phyloP scores from a whole-genome alignment of 1,140 invertebrate species.

The Cherax quadricarinatus region DNA sequence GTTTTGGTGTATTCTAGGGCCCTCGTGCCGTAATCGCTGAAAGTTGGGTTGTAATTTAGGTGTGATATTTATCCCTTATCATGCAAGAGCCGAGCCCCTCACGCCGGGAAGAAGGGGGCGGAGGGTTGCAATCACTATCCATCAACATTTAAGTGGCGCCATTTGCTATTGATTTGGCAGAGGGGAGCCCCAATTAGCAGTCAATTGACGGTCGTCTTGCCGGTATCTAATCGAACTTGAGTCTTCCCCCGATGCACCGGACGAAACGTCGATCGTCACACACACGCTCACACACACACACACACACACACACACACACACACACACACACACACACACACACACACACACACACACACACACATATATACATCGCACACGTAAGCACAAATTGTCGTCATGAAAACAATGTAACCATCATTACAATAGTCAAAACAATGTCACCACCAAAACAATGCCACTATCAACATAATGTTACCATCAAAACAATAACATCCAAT shows the following conservation, averaged over 20 bases:
- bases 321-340: neutral
- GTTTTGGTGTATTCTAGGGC: slow-evolving; percentile 1
- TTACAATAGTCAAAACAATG: too few species aligned
- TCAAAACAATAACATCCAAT: too few species aligned
- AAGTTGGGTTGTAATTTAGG: slow-evolving; percentile 20
- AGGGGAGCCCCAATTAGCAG: slow-evolving; percentile 25
- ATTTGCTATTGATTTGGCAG: slow-evolving; percentile 31
- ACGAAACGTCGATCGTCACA: neutral
- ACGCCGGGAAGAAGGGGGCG: neutral
- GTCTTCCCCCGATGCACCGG: neutral
- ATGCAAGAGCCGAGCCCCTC: neutral
- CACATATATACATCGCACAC: neutral
- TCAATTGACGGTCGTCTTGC: slow-evolving; percentile 1
- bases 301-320: slow-evolving; percentile 3
- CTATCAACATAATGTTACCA: too few species aligned
- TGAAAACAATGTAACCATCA: too few species aligned
- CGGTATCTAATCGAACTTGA: neutral
- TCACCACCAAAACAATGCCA: too few species aligned
- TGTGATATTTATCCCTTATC: slow-evolving; percentile 40
- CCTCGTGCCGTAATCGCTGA: neutral
- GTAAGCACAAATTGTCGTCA: too few species aligned
- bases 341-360: neutral
- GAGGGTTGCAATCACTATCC: slow-evolving; percentile 26
- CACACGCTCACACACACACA: neutral
- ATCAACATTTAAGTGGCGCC: slow-evolving; percentile 12